These are phyloP conservation scores for Nothobranchius kuhntae DNA, from an alignment of 2,113 vertebrate species.

Conservation along the genomic window DNA sequence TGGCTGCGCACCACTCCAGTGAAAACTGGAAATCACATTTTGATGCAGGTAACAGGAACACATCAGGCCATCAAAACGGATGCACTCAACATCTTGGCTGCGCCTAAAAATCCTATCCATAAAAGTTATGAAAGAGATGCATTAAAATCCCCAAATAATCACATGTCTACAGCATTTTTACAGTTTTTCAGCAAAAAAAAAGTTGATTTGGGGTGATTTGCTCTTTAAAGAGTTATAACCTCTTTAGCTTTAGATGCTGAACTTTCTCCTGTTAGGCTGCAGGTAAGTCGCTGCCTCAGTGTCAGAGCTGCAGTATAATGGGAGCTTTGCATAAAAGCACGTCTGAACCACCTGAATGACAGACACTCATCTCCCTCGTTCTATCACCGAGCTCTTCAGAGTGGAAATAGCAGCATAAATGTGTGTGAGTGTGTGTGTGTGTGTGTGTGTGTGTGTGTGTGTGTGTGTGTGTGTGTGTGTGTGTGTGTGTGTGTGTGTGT, in stretches of 20 bases:
- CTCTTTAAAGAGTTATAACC: too few species aligned
- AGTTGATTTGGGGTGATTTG: too few species aligned
- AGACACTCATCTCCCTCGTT: slow-evolving; percentile 15
- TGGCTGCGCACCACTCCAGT: too few species aligned
- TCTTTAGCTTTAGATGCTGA: neutral
- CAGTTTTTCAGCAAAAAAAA: too few species aligned
- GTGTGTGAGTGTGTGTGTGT: neutral
- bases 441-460: neutral
- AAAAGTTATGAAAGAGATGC: too few species aligned
- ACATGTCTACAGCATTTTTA: too few species aligned
- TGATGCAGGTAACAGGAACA: too few species aligned
- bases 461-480: neutral
- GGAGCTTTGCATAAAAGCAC: slow-evolving; percentile 17
- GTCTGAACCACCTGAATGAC: slow-evolving; percentile 19
- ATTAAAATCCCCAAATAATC: too few species aligned
- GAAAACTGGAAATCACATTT: too few species aligned
- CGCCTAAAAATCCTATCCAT: too few species aligned
- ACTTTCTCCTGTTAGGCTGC: neutral
- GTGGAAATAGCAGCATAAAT: slow-evolving; percentile 30
- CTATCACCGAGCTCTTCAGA: slow-evolving; percentile 2
- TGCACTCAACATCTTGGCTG: too few species aligned
- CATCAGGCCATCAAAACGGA: too few species aligned
- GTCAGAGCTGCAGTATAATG: slow-evolving; percentile 24
- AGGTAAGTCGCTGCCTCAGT: slow-evolving; percentile 18
- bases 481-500: slow-evolving; percentile 27